phyloP scores from a whole-genome alignment of 2,113 vertebrate genomes.

The Neolamprologus hecqui region DNA sequence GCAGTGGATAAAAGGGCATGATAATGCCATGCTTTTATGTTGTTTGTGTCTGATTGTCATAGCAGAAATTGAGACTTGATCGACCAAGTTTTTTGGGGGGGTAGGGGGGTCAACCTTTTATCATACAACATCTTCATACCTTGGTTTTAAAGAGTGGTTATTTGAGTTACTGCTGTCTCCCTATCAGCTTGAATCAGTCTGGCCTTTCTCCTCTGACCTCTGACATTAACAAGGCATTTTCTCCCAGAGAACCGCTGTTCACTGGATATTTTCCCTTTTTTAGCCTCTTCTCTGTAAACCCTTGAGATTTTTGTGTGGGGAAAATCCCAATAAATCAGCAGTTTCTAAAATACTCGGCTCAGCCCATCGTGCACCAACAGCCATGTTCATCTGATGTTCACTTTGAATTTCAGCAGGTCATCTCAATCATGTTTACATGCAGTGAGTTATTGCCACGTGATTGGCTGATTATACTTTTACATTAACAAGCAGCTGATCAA shows the following conservation, averaged over 20 bases:
- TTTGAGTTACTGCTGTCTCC: background rate
- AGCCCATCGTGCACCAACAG: background rate
- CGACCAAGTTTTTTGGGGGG: rapidly evolving
- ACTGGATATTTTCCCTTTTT: background rate
- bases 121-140: background rate
- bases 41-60: background rate
- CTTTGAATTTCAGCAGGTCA: background rate
- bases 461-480: background rate
- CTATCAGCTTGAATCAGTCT: background rate
- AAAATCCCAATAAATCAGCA: background rate
- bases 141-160: background rate
- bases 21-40: background rate
- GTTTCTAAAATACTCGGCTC: background rate
- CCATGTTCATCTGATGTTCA: background rate
- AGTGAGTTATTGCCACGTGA: background rate
- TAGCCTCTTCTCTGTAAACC: background rate
- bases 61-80: background rate
- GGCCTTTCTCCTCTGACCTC: background rate
- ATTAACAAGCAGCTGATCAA: background rate
- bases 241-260: background rate
- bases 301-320: background rate
- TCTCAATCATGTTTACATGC: background rate
- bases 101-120: background rate
- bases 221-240: background rate
- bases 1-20: background rate